Base-by-base conservation (phyloP, 1,140 invertebrate species). In the Holotrichia oblita region DNA sequence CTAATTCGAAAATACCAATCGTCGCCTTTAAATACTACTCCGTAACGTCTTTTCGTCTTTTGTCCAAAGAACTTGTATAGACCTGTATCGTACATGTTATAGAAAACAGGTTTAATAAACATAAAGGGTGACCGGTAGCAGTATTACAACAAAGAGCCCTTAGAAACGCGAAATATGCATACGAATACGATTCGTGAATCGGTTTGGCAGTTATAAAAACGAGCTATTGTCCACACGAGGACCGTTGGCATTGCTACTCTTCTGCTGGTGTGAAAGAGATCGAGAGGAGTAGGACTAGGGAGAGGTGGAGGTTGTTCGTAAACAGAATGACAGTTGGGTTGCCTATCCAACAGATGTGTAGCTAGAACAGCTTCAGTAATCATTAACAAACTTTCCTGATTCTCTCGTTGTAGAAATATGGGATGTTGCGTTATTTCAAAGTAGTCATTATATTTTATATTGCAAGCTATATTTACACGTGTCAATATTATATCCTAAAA, bases 321-420 rank as follows among this genome's bases (percentile, higher is more conserved):
- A 55, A n/a, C n/a, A 40, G 20, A 27, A 3, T 42, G 77, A 42
- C 22, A 78, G 27, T 72, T 78, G 61, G 77, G 77, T 78, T 78
- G 77, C 77, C 61, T 78, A 78, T 44, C 76, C 17, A 77, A 3
- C 76, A 77, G 76, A 61, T 44, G n/a, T 17, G 3, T 34, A 69
- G 61, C 48, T 55, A 55, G 48, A 17, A 20, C 12, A 27, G 27
- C 27, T 69, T 69, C 61, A 69, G 61, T 69, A 27, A 27, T 69
- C 61, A 34, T 69, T 69, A 34, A 27, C 59, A 24, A 64, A 64
- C n/a, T 55, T 55, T 17, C 17, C n/a, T 55, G 3, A 3, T 17
- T 55, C 12, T 6, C n/a, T n/a, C n/a, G 27, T 34, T 34, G 27
- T 34, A 34, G 27, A 34, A 34, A 34, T 34, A 34, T 1, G 4